phyloP scores from a whole-genome alignment of 2,797 vertebrate genomes.

The Gorsachius magnificus region DNA sequence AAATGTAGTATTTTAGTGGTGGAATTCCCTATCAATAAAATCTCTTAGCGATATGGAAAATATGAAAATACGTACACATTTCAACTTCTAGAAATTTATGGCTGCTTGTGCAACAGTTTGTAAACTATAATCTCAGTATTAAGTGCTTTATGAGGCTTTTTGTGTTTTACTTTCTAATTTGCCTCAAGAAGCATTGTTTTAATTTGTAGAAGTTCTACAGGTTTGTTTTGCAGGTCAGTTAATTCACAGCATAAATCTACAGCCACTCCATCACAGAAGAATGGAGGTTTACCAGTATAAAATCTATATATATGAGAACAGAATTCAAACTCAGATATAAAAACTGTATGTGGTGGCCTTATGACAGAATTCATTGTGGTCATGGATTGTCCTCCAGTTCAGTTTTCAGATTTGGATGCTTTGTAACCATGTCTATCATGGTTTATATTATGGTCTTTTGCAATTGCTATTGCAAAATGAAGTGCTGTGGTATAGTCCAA shows the following conservation, averaged over 20 bases:
- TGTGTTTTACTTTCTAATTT: slow-evolving; percentile 15
- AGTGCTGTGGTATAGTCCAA: background rate
- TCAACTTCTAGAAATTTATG: slow-evolving; percentile 18
- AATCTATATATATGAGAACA: background rate
- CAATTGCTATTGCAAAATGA: slow-evolving; percentile 39
- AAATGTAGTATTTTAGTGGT: background rate
- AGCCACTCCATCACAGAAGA: background rate
- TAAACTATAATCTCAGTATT: slow-evolving; percentile 3
- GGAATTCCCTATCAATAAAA: background rate
- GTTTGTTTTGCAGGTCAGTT: background rate
- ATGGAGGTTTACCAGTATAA: background rate
- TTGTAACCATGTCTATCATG: background rate
- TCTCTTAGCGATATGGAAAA: background rate
- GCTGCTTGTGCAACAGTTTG: slow-evolving; percentile 1
- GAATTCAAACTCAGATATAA: background rate
- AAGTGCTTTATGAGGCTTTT: background rate
- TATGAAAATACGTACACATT: background rate
- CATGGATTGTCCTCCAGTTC: background rate
- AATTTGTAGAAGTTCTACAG: background rate
- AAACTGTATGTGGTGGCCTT: background rate
- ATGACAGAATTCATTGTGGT: background rate
- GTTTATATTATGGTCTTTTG: slow-evolving; percentile 10
- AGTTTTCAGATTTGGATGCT: background rate
- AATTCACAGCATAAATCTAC: background rate
- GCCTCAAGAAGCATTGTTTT: background rate